Evolutionary conservation across 2,888 invertebrate genomes (phyloP).

Genomic region (Heliothis peltigera): DNA sequence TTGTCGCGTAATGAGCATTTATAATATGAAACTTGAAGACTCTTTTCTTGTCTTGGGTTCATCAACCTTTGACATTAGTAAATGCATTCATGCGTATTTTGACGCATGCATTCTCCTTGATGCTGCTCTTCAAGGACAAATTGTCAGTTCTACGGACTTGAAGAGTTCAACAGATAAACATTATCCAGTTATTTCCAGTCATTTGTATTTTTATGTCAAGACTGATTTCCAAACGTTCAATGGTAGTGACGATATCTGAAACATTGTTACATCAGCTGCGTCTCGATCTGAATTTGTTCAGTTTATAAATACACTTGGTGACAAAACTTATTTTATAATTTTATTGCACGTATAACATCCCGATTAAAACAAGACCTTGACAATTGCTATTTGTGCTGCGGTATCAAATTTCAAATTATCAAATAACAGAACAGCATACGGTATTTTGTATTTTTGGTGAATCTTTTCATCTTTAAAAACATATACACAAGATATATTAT

Average conservation of each 20-base stretch:
- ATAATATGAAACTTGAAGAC: neutral
- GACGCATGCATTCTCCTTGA: conserved; percentile 1
- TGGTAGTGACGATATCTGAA: conserved; percentile 29
- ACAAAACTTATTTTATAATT: conserved; percentile 35
- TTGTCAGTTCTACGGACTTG: conserved; percentile 1
- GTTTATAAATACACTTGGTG: conserved; percentile 24
- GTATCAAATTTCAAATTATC: conserved; percentile 42
- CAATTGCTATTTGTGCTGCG: conserved; percentile 16
- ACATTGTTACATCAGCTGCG: conserved; percentile 55
- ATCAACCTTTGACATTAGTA: neutral
- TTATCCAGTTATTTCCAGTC: conserved; percentile 5
- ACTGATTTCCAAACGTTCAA: neutral
- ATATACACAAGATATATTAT: neutral
- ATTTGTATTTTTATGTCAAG: neutral
- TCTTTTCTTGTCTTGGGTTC: conserved; percentile 3
- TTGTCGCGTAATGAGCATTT: neutral
- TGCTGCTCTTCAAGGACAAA: neutral
- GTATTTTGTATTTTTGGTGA: neutral
- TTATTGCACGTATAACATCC: conserved; percentile 37
- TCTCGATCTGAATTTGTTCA: conserved; percentile 27
- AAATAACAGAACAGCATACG: conserved; percentile 13
- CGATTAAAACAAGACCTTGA: conserved; percentile 42
- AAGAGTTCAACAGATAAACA: neutral
- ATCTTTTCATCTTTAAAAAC: conserved; percentile 5
- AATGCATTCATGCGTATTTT: conserved; percentile 2